Base-by-base conservation (phyloP, 30 jellyfish, hydroid and myxozoan genomes). In the Hydra vulgaris region DNA sequence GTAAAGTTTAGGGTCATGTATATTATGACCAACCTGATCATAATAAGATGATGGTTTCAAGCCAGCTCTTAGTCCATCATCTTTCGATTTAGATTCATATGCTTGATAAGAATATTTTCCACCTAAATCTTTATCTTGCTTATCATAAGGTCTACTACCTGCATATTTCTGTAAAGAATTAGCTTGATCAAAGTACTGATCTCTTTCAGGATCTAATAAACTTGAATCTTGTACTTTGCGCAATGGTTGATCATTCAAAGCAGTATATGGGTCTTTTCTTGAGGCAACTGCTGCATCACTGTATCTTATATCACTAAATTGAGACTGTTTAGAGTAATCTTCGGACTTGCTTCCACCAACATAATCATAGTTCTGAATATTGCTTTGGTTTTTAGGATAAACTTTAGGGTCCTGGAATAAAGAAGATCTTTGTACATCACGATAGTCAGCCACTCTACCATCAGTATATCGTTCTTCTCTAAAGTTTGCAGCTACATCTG, bases 11-110 rank as follows among this genome's bases (percentile, higher is more conserved):
- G 61, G 8, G 12, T 40, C 61, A n/a, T n/a, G n/a, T n/a, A n/a
- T n/a, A n/a, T n/a, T n/a, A n/a, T n/a, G n/a, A n/a, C n/a, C n/a
- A 3, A 5, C 61, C 12, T 40, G 61, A 40, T 40, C 61, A 40
- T 40, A 40, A 74, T 74, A 74, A 24, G 82, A 74, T 17, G 82
- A 24, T 24, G 82, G 7, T 24, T 74, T 26, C 0, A 17, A 75
- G 17, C 82, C 68, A 23, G 17, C 79, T 20, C 61, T 40, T 3
- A 3, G 12, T 40, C 61, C 61, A 40, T 40, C 61, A 40, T 40
- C 61, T 40, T 40, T 40, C 5, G 61, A 40, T 12, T 40, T 40
- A 40, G 61, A 40, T 5, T 40, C 61, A 40, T 3, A 3, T 3
- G 61, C 12, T 5, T 40, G 61, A 12, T 40, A 40, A 3, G 61